Conservation (phyloP, 2,113 vertebrate species). For the Leiothrix lutea region DNA sequence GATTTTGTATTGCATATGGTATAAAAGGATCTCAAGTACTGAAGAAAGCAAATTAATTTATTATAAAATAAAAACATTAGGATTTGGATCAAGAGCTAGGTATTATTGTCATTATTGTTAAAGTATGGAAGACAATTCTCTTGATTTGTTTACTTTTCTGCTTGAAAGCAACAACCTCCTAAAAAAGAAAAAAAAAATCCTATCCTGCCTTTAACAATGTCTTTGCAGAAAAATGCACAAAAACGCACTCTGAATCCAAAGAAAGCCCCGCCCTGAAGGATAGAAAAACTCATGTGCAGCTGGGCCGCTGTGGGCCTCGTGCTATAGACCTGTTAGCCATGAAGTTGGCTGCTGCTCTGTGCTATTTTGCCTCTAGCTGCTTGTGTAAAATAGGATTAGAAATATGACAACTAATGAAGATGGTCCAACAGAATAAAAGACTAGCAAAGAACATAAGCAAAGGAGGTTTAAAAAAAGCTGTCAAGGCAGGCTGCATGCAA, state of each 20-base stretch:
- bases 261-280: background rate
- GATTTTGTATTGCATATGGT: background rate
- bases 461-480: background rate
- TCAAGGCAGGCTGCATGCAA: background rate
- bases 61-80: background rate
- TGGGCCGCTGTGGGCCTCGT: background rate
- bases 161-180: background rate
- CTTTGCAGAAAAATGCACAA: background rate
- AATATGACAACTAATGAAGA: constrained; percentile 1
- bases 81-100: background rate
- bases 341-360: background rate
- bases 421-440: background rate
- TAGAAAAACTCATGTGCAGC: background rate
- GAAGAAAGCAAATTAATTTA: background rate
- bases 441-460: background rate
- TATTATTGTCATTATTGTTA: background rate
- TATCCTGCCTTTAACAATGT: background rate
- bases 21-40: background rate
- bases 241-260: background rate
- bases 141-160: background rate
- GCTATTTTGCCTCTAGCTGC: background rate
- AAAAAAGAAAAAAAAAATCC: background rate
- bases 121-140: background rate
- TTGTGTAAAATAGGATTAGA: background rate
- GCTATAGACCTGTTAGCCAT: background rate